phyloP scores from a whole-genome alignment of 2,113 vertebrate genomes.

The Gila orcuttii region DNA sequence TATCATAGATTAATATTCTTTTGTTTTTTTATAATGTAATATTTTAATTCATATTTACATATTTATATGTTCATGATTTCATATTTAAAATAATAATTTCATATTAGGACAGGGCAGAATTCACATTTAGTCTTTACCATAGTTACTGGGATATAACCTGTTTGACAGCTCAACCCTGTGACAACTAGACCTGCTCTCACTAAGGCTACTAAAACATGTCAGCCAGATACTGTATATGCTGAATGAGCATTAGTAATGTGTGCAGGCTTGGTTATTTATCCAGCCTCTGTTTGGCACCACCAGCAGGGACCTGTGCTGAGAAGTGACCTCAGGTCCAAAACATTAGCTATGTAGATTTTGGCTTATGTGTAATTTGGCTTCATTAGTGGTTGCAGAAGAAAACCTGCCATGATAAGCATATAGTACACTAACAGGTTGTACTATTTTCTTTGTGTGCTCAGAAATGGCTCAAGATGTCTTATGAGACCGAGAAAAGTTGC shows the following conservation, averaged over 20 bases:
- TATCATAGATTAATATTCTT: neutral
- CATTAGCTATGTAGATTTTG: conserved; percentile 52
- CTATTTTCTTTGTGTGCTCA: conserved; percentile 42
- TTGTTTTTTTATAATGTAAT: neutral
- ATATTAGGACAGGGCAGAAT: neutral
- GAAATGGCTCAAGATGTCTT: conserved; percentile 78
- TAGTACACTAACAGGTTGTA: neutral
- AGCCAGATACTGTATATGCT: neutral
- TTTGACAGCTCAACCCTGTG: no score
- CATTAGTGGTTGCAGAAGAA: neutral
- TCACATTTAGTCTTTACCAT: neutral
- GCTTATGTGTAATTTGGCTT: neutral
- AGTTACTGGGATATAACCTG: no score
- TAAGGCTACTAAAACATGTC: neutral
- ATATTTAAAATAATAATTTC: neutral
- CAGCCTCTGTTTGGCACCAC: neutral
- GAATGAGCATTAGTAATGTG: neutral
- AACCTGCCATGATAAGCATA: neutral
- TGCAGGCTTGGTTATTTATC: neutral
- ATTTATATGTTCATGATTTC: neutral
- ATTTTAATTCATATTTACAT: neutral
- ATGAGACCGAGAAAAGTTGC: conserved; percentile 70
- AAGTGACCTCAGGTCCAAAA: conserved; percentile 43
- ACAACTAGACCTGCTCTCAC: no score
- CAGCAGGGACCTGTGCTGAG: neutral